Evolutionary conservation across 2,113 vertebrate genomes (phyloP), one percentile per base, ranked within the genome.

Genomic region (Tyto alba): DNA sequence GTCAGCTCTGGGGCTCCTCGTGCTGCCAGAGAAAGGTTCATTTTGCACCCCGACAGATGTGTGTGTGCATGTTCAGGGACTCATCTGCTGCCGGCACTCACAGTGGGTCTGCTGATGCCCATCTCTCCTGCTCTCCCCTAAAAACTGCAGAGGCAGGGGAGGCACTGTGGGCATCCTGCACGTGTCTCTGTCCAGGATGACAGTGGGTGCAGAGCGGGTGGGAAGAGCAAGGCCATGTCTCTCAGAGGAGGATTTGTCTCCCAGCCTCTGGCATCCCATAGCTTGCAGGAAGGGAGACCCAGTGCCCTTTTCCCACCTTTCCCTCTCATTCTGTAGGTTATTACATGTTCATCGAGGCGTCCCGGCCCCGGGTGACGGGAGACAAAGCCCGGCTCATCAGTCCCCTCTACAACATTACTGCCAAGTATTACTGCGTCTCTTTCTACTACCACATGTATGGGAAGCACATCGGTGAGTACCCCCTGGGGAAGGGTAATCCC

Each of bases 381-480:
- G 99, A 99, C 97, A 99, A 98, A 32, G 99, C 99, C 8, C 98
- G 99, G 40, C 97, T 99, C 73, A 98, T 99, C 94, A 99, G 99
- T 64, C 99, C 99, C 8, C 98, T 99, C 88, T 99, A 99, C 97
- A 99, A 99, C 9, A 98, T 99, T 82, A 99, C 98, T 10, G 97
- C 98, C 84, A 98, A 98, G 94, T 98, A 98, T n/a, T 98, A 98
- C 95, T 99, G 99, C 18, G 98, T 99, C 96, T 99, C 99, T 84
- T 99, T 99, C 98, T 99, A 99, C 98, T 99, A 99, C 97, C 99
- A 99, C 97, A 99, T 99, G 99, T 99, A 99, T 0, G 99, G 99
- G 89, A 99, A 99, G 95, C 99, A 99, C 97, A 99, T 99, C 0
- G 99, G 99, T 99, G 98, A 99, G 99, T 98, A 50, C 47, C 27